Evolutionary conservation across 2,113 vertebrate genomes (phyloP), one percentile per base, ranked within the genome.

Genomic region (Butastur rufipennis): DNA sequence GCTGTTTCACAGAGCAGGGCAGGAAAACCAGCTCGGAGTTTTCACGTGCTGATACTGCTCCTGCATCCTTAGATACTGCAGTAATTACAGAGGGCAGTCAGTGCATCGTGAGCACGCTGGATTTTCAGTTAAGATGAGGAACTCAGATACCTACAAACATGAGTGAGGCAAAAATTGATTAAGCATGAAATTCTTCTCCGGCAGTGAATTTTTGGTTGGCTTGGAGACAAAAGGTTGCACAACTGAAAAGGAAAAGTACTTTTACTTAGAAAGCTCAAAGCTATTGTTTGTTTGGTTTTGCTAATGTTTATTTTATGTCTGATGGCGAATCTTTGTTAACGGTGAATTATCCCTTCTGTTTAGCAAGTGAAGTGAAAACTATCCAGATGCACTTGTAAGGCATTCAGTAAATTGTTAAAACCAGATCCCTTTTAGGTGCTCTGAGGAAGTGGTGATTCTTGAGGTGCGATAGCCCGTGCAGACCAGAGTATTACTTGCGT

Each of bases 221-320:
- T 81, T 2, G 0, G 58, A 45, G 79, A 72, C 80, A 90, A 81
- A 92, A 92, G 65, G 55, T 74, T 91, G 87, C 92, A 71, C 82
- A 90, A 81, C 83, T 17, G 55, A 66, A 80, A 78, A 34, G 70
- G 88, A 82, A 90, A 86, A 86, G 80, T 61, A 38, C 75, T 90
- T 91, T 52, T 40, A 17, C 73, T 92, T 79, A 59, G 79, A 67
- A 62, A 75, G 92, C 73, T 92, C 63, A 2, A 29, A 40, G 93
- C 88, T 56, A 25, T 77, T 85, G 78, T 85, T 95, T 82, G 81
- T 72, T 93, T 86, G 81, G 88, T 71, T 94, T 87, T 71, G 82
- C 55, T 73, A 12, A 26, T 89, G 72, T 91, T 96, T 94, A 19
- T 93, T 92, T 96, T 93, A 38, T 42, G 87, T 87, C 94, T 95